Conservation (phyloP, 2,888 invertebrate genomes). For the Apodemia zela region DNA sequence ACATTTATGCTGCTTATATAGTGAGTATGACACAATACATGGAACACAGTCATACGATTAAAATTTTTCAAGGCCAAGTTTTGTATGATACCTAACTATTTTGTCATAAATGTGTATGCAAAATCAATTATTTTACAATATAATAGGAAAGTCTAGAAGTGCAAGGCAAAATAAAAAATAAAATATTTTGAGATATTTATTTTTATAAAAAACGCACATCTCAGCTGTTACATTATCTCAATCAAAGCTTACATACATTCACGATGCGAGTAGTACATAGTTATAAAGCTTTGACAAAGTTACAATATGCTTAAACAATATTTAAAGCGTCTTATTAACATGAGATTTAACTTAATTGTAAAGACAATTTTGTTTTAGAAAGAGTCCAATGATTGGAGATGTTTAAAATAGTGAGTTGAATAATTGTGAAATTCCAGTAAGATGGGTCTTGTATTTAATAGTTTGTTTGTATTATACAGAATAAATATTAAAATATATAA, state of each 20-base stretch:
- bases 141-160: background rate
- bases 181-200: constrained; percentile 59
- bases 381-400: background rate
- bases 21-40: too few relatives aligned
- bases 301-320: constrained; percentile 4
- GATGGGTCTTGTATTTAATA: too few relatives aligned
- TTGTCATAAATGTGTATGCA: too few relatives aligned
- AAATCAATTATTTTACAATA: too few relatives aligned
- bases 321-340: constrained; percentile 19
- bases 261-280: constrained; percentile 45
- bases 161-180: constrained; percentile 36
- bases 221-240: constrained; percentile 43
- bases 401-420: background rate
- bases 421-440: too few relatives aligned
- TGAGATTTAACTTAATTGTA: constrained; percentile 10
- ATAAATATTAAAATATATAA: too few relatives aligned
- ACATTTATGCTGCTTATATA: too few relatives aligned
- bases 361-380: too few relatives aligned
- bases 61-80: too few relatives aligned
- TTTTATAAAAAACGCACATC: constrained; percentile 65
- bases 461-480: too few relatives aligned
- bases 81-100: too few relatives aligned
- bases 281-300: constrained; percentile 38
- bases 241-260: constrained; percentile 56
- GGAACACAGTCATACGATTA: too few relatives aligned